These are phyloP conservation scores for Pocillopora grandis DNA, from an alignment of 92 coral and sea anemone species.

Conservation along the genomic window DNA sequence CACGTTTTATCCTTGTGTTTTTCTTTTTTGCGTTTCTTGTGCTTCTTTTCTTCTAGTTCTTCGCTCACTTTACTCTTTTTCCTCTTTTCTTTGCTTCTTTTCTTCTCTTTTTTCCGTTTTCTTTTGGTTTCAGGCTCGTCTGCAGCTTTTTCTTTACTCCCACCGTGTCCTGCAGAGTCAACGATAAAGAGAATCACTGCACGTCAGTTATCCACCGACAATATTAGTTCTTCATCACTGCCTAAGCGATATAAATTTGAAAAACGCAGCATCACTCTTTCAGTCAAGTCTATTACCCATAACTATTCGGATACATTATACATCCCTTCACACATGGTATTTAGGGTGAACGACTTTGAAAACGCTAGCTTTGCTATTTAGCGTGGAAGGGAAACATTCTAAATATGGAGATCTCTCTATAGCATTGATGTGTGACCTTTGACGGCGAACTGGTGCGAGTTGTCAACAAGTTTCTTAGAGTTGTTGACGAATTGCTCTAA, in stretches of 20 bases:
- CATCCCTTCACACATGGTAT: no score
- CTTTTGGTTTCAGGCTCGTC: not conserved
- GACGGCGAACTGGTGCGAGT: no score
- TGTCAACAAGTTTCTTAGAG: no score
- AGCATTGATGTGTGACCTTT: no score
- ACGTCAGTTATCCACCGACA: not conserved
- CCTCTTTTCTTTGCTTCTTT: slow-evolving; percentile 21
- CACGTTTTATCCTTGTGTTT: slow-evolving; percentile 22
- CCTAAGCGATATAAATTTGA: not conserved
- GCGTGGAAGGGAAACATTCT: no score
- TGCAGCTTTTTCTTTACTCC: slow-evolving; percentile 14
- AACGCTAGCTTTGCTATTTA: no score
- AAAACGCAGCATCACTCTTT: no score
- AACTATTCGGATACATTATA: no score
- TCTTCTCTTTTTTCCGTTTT: slow-evolving; percentile 27
- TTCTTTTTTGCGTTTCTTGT: slow-evolving; percentile 24
- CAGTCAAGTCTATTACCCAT: no score
- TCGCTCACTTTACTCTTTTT: not conserved
- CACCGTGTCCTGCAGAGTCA: not conserved
- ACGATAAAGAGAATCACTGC: not conserved
- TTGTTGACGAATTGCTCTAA: no score
- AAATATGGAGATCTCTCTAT: no score
- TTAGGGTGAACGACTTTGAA: no score
- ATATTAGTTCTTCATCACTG: not conserved
- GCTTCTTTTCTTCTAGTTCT: slow-evolving; percentile 35